Evolutionary conservation across 2,888 invertebrate genomes (phyloP), one percentile per base, ranked within the genome.

Genomic region (Chymomyza fuscimana): DNA sequence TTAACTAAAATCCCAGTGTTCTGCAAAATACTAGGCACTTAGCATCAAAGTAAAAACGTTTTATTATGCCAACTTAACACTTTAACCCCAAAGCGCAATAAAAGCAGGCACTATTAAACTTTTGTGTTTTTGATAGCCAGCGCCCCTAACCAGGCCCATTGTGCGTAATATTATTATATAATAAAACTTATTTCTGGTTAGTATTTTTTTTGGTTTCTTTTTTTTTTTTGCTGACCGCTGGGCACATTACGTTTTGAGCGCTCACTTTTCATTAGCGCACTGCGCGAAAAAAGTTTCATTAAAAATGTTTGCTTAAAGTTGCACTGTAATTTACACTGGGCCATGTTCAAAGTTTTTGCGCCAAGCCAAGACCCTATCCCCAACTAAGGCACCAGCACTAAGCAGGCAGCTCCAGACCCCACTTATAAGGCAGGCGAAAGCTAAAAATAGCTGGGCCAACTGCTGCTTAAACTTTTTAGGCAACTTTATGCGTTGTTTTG

Each of bases 241-340:
- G 75, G 73, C 81, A 83, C 81, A 81, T 81, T 82, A 74, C 72
- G 65, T 63, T 60, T 68, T 70, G 63, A 65, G 62, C 68, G 64
- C 82, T 76, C 82, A 86, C 87, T 83, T 86, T 86, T 86, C 87
- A 83, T 83, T 83, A 83, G 75, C 77, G 25, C 12, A 7, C 58
- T 25, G 58, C 25, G 22, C 52, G 54, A 56, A 62, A 70, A 83
- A 83, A 86, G 82, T 86, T 86, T 84, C 84, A 86, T 83, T 83
- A 86, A 83, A 82, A 86, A 74, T 84, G 84, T 36, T 46, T 73
- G 7, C 54, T 19, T 19, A 72, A 73, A 73, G 73, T 83, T 82
- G 79, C 84, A 83, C 79, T 81, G 86, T 83, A 86, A 83, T 82
- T 86, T 82, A 74, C 76, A 72, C 51, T 64, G 68, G 69, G 56